Conservation (phyloP, 2,888 invertebrate species). For the Temnothorax ravouxi region DNA sequence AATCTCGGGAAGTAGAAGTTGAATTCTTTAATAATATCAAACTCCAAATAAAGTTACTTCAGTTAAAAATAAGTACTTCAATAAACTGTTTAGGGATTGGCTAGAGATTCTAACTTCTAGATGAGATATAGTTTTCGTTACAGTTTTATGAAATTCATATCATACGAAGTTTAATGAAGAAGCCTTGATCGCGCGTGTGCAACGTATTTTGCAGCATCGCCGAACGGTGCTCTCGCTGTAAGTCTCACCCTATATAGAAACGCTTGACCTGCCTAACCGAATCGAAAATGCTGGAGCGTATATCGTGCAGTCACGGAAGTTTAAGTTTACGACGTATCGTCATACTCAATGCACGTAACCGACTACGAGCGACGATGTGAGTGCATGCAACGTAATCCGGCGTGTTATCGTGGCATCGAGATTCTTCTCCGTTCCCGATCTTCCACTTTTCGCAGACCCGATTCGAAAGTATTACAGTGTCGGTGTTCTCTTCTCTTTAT, state of each 20-base stretch:
- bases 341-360: slow-evolving; percentile 49
- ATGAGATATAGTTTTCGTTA: neutral
- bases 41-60: neutral
- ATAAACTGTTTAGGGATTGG: neutral
- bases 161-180: slow-evolving; percentile 2
- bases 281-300: slow-evolving; percentile 31
- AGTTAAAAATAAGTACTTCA: neutral
- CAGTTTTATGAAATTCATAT: neutral
- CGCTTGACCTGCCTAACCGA: slow-evolving; percentile 24
- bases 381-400: slow-evolving; percentile 32
- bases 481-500: neutral
- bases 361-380: slow-evolving; percentile 40
- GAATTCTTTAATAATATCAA: neutral
- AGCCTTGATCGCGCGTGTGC: neutral
- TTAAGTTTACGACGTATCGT: slow-evolving; percentile 67
- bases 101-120: no score
- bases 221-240: neutral
- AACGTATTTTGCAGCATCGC: neutral
- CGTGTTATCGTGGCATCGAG: slow-evolving; percentile 51
- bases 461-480: neutral
- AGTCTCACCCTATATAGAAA: slow-evolving; percentile 33
- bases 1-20: neutral
- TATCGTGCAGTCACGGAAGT: slow-evolving; percentile 53
- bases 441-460: neutral
- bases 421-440: slow-evolving; percentile 47